These are phyloP conservation scores for Drosophila equinoxialis DNA, from an alignment of 1,140 invertebrate genomes.

Conservation along the genomic window DNA sequence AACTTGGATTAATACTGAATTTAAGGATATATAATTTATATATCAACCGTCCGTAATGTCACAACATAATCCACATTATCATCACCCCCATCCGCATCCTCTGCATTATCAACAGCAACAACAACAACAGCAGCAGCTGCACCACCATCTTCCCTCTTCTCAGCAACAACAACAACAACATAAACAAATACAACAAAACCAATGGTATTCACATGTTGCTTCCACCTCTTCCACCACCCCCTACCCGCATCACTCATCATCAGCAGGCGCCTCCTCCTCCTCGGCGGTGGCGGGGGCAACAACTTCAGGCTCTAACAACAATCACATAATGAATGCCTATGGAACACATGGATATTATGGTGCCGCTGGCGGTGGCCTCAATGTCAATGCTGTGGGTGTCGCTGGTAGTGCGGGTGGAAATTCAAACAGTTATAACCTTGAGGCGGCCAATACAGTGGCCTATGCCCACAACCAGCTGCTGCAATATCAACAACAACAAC, in stretches of 20 bases:
- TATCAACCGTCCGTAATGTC: slow-evolving; percentile 64
- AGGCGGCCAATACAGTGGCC: slow-evolving; percentile 65
- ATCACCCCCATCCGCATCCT: slow-evolving; percentile 50
- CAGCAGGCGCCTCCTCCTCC: slow-evolving; percentile 17
- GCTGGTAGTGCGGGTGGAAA: slow-evolving; percentile 31
- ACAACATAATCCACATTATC: slow-evolving; percentile 70
- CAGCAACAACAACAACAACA: slow-evolving; percentile 53
- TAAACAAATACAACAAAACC: slow-evolving; percentile 68
- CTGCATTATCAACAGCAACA: slow-evolving; percentile 24
- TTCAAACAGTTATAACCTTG: slow-evolving; percentile 63
- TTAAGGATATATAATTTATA: slow-evolving; percentile 11
- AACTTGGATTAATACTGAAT: slow-evolving; percentile 7
- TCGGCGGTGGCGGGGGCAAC: background rate
- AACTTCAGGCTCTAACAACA: slow-evolving; percentile 20
- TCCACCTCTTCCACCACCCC: slow-evolving; percentile 60
- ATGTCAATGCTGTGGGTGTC: slow-evolving; percentile 42
- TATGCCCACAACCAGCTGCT: slow-evolving; percentile 77
- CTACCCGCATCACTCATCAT: slow-evolving; percentile 41
- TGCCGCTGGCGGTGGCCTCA: slow-evolving; percentile 40
- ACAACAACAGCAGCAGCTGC: slow-evolving; percentile 43
- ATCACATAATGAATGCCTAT: slow-evolving; percentile 54
- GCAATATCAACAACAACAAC: slow-evolving; percentile 70
- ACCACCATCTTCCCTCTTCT: slow-evolving; percentile 37
- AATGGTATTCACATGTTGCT: slow-evolving; percentile 80
- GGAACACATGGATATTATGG: slow-evolving; percentile 63